Evolutionary conservation across 2,888 invertebrate species (phyloP).

Genomic region (Athalia rosae): DNA sequence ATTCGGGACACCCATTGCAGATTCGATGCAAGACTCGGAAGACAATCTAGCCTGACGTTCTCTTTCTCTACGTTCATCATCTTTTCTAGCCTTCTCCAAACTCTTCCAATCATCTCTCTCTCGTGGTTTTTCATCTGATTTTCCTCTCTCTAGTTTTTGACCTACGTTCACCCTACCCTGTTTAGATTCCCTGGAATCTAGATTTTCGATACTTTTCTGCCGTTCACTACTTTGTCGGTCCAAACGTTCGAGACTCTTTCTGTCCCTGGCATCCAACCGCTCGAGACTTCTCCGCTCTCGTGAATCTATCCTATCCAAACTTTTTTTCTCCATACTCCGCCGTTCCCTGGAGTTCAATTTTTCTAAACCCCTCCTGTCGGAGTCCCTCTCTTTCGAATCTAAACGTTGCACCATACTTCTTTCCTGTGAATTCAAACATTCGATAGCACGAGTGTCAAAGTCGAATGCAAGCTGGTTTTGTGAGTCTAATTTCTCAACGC

Average conservation of each 20-base stretch:
- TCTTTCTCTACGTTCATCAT: conserved; percentile 65
- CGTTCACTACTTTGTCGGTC: conserved; percentile 57
- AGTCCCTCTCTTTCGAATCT: conserved; percentile 53
- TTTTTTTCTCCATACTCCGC: conserved; percentile 55
- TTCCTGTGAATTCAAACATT: conserved; percentile 62
- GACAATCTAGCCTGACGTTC: conserved; percentile 63
- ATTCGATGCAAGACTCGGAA: conserved; percentile 64
- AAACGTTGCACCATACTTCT: conserved; percentile 53
- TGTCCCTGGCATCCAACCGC: conserved; percentile 56
- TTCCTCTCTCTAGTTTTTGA: conserved; percentile 52
- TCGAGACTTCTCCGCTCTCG: conserved; percentile 60
- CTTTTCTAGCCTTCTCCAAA: conserved; percentile 68
- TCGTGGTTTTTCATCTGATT: conserved; percentile 64
- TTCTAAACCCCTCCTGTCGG: conserved; percentile 50
- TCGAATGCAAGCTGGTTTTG: conserved; percentile 64
- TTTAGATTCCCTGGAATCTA: conserved; percentile 55
- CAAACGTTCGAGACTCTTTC: conserved; percentile 60
- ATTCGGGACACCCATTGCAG: conserved; percentile 57
- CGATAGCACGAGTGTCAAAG: conserved; percentile 66
- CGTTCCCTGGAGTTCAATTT: conserved; percentile 45
- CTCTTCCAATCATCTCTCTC: conserved; percentile 71
- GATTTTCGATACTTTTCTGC: conserved; percentile 55
- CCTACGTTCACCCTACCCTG: conserved; percentile 49
- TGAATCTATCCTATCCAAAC: conserved; percentile 58
- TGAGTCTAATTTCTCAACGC: conserved; percentile 65